Conservation (phyloP, 2,797 vertebrate genomes). For the Hoplostethus mediterraneus region DNA sequence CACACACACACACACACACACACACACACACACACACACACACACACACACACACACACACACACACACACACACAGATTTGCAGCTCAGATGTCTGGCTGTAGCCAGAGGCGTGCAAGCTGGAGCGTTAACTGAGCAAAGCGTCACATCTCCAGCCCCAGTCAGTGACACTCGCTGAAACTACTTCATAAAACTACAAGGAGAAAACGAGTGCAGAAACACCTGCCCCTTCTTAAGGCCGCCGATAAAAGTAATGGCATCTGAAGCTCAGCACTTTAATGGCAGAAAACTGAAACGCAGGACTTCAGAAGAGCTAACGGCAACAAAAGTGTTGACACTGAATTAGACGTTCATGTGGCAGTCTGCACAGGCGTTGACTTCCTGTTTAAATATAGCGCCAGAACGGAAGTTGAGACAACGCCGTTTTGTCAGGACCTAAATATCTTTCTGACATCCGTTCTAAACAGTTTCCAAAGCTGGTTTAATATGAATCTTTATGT, state of each 20-base stretch:
- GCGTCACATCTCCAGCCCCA: constrained; percentile 75
- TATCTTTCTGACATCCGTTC: not conserved
- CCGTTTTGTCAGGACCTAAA: constrained; percentile 24
- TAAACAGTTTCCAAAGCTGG: not conserved
- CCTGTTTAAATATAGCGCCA: constrained; percentile 42
- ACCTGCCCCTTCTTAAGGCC: constrained; percentile 67
- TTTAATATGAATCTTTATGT: constrained; percentile 1
- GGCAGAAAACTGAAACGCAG: constrained; percentile 47
- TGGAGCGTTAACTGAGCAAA: constrained; percentile 80
- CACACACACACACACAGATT: constrained; percentile 69
- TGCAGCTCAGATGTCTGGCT: constrained; percentile 81
- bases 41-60: too few species aligned
- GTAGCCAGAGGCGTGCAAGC: constrained; percentile 83
- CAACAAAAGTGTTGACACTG: constrained; percentile 47
- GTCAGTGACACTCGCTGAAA: constrained; percentile 73
- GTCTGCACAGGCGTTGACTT: constrained; percentile 54
- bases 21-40: too few species aligned
- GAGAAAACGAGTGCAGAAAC: constrained; percentile 58
- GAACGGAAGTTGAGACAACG: constrained; percentile 41
- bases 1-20: too few species aligned
- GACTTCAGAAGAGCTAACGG: constrained; percentile 57
- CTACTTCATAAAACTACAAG: constrained; percentile 73
- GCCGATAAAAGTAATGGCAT: constrained; percentile 60
- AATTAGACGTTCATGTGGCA: constrained; percentile 43
- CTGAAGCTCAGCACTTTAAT: constrained; percentile 59